Percentiles rank a stretch among this genome's conserved stretches.
These are phyloP conservation scores for Cheilosia scutellata DNA, from an alignment of 2,888 invertebrate genomes.

Conservation along the genomic window DNA sequence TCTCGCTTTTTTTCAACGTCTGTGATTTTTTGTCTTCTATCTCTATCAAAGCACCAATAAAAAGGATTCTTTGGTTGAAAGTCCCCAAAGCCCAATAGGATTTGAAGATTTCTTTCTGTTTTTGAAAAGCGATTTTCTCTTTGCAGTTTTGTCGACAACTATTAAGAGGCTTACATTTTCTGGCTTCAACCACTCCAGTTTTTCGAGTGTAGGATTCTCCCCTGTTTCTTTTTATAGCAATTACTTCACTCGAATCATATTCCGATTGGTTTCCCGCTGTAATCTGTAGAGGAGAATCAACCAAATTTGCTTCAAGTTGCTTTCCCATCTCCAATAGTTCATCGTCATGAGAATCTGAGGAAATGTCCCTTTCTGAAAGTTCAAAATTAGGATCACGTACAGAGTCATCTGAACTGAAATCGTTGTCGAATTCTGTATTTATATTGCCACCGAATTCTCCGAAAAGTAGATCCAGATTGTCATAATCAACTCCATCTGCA, in stretches of 20 bases:
- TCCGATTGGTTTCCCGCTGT: neutral
- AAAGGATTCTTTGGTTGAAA: conserved; percentile 17
- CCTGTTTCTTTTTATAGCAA: conserved; percentile 34
- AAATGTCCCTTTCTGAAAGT: conserved; percentile 19
- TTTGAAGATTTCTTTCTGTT: conserved; percentile 36
- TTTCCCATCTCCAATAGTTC: conserved; percentile 38
- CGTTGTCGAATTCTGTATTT: conserved; percentile 14
- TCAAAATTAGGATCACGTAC: conserved; percentile 36
- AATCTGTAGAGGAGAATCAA: conserved; percentile 5
- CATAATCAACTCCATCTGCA: conserved; percentile 35
- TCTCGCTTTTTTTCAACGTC: conserved; percentile 30
- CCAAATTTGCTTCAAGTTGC: conserved; percentile 40
- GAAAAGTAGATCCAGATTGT: conserved; percentile 39
- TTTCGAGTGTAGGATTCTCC: conserved; percentile 33
- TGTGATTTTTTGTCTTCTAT: conserved; percentile 39
- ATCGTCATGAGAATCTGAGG: neutral
- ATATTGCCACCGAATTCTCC: conserved; percentile 16
- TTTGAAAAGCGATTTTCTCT: conserved; percentile 22
- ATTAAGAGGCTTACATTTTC: conserved; percentile 38
- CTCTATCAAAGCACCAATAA: conserved; percentile 36
- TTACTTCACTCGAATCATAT: conserved; percentile 14
- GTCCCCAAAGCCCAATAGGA: conserved; percentile 19
- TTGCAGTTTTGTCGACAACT: neutral
- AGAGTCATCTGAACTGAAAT: neutral
- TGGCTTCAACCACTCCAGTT: conserved; percentile 37